Percentiles rank a stretch among this genome's conserved stretches.
Conservation (phyloP, 2,113 vertebrate species). For the Oenanthe oenanthe region DNA sequence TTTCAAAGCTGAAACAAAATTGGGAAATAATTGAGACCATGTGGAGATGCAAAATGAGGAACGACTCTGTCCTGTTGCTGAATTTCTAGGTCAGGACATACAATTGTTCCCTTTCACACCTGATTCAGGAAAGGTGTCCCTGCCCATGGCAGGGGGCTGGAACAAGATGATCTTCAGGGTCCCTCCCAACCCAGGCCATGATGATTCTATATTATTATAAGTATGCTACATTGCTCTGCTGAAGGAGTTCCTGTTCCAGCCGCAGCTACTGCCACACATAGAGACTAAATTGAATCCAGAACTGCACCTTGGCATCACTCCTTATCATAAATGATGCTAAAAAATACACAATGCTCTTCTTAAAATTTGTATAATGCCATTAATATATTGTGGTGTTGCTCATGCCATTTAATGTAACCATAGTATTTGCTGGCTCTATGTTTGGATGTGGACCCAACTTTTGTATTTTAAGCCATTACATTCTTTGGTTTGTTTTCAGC, state of each 20-base stretch:
- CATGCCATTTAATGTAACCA: not conserved
- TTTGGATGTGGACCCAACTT: not conserved
- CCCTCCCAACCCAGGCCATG: not conserved
- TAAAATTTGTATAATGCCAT: not conserved
- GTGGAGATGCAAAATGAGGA: not conserved
- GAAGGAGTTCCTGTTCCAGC: not conserved
- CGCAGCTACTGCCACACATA: not conserved
- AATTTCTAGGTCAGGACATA: not conserved
- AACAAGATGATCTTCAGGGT: not conserved
- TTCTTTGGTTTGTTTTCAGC: not conserved
- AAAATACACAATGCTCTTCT: not conserved
- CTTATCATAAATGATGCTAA: not conserved
- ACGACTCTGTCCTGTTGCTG: not conserved
- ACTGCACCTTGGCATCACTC: not conserved
- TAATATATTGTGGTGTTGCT: not conserved
- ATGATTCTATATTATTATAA: not conserved
- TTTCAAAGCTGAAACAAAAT: not conserved
- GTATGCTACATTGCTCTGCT: not conserved
- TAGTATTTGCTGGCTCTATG: not conserved
- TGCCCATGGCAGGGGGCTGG: not conserved
- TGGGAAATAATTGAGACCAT: not conserved
- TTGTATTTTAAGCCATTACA: not conserved
- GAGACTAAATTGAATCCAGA: not conserved
- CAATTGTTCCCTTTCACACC: not conserved
- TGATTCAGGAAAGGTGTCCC: not conserved